phyloP scores from a whole-genome alignment of 2,797 vertebrate genomes.

The Acrossocheilus fasciatus region DNA sequence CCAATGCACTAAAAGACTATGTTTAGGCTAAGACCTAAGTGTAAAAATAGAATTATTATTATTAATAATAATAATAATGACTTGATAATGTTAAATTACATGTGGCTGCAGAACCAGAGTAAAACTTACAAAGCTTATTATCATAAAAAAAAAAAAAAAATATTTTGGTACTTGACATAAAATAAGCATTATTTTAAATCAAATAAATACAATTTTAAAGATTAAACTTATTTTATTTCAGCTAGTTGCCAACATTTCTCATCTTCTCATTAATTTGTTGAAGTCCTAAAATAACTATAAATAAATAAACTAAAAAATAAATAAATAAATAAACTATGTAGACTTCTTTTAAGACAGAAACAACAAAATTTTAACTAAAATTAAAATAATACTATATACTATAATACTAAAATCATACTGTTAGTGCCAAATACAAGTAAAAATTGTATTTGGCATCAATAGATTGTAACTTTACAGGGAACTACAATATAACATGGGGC shows the following conservation, averaged over 20 bases:
- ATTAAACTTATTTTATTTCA: background rate
- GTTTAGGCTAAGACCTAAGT: background rate
- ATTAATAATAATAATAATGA: too few species aligned
- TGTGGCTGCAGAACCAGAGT: too few species aligned
- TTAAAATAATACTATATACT: background rate
- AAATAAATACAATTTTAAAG: background rate
- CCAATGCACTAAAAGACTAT: too few species aligned
- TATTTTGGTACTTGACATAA: background rate
- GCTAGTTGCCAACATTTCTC: background rate
- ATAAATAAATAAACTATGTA: background rate
- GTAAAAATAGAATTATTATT: background rate
- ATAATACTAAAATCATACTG: background rate
- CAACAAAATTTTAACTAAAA: background rate
- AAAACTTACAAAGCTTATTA: too few species aligned
- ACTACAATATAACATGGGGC: background rate
- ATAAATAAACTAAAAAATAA: background rate
- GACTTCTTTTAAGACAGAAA: background rate
- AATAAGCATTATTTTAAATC: background rate
- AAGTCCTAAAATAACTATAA: background rate
- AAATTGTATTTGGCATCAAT: background rate
- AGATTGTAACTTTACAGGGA: background rate
- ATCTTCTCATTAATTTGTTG: background rate
- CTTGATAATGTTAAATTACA: too few species aligned
- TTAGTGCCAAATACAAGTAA: background rate
- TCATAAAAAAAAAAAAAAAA: background rate